Evolutionary conservation across 2,888 invertebrate species (phyloP).

Genomic region (Hipparchia semele): DNA sequence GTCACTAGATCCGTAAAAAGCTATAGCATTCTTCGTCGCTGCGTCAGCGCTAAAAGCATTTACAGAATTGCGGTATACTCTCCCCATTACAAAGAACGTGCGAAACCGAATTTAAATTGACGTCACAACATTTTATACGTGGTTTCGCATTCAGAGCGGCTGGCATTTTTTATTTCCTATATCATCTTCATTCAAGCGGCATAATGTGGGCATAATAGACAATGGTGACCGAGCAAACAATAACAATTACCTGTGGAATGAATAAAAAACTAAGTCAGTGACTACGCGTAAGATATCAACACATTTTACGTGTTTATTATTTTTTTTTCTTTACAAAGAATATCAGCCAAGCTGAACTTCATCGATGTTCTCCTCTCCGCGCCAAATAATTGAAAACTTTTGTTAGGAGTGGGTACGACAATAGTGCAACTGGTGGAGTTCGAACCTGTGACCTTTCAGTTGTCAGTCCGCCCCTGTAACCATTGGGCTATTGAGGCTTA

Average conservation of each 20-base stretch:
- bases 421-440: too few species aligned
- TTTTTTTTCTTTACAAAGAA: not conserved
- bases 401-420: too few species aligned
- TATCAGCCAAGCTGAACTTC: too few species aligned
- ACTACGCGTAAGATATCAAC: not conserved
- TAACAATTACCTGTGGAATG: conserved; percentile 20
- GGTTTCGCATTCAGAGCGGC: conserved; percentile 41
- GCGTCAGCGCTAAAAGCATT: not conserved
- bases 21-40: not conserved
- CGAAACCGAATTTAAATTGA: conserved; percentile 48
- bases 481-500: too few species aligned
- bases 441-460: too few species aligned
- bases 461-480: too few species aligned
- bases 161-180: conserved; percentile 37
- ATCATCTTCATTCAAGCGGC: conserved; percentile 39
- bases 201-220: conserved; percentile 25
- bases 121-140: conserved; percentile 48
- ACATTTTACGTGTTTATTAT: not conserved
- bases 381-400: too few species aligned
- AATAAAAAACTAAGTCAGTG: not conserved
- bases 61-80: not conserved
- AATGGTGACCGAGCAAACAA: conserved; percentile 26
- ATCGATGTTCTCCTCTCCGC: too few species aligned
- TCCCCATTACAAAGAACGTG: conserved; percentile 12
- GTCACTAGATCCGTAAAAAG: too few species aligned